Percentiles rank a stretch among this genome's conserved stretches.
phyloP scores from a whole-genome alignment of 2,888 invertebrate species.

The Serrognathus titanus region DNA sequence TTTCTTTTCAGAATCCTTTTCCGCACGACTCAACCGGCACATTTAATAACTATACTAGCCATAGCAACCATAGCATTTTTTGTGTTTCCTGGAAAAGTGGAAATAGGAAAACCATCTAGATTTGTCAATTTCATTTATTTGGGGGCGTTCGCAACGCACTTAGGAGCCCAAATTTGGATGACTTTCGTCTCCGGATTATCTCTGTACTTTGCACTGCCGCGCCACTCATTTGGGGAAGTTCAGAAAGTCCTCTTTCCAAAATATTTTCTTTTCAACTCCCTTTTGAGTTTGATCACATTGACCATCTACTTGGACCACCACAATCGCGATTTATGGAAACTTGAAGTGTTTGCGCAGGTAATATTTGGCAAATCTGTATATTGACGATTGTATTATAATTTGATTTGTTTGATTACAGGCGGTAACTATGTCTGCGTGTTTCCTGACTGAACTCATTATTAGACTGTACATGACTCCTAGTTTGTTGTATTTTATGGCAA shows the following conservation, averaged over 20 bases:
- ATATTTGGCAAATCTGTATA: constrained; percentile 20
- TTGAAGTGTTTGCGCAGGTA: constrained; percentile 55
- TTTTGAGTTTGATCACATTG: constrained; percentile 69
- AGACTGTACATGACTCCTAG: constrained; percentile 75
- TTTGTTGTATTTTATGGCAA: constrained; percentile 68
- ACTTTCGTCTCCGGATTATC: constrained; percentile 86
- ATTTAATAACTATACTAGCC: constrained; percentile 66
- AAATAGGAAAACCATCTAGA: constrained; percentile 38
- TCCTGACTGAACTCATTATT: constrained; percentile 70
- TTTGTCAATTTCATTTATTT: constrained; percentile 68
- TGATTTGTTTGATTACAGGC: constrained; percentile 53
- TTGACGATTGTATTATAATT: constrained; percentile 20
- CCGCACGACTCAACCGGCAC: constrained; percentile 73
- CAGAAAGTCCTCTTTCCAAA: constrained; percentile 84
- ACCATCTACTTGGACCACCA: constrained; percentile 67
- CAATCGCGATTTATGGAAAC: constrained; percentile 50
- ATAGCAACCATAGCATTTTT: constrained; percentile 55
- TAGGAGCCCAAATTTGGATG: constrained; percentile 91
- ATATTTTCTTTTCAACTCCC: constrained; percentile 77
- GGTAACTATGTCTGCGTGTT: constrained; percentile 61
- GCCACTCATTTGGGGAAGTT: constrained; percentile 83
- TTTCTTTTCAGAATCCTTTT: constrained; percentile 63
- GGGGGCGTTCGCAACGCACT: constrained; percentile 73
- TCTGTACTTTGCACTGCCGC: constrained; percentile 79
- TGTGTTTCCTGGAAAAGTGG: constrained; percentile 43